phyloP scores from a whole-genome alignment of 1,140 invertebrate species.

The Potamilus streckersoni region DNA sequence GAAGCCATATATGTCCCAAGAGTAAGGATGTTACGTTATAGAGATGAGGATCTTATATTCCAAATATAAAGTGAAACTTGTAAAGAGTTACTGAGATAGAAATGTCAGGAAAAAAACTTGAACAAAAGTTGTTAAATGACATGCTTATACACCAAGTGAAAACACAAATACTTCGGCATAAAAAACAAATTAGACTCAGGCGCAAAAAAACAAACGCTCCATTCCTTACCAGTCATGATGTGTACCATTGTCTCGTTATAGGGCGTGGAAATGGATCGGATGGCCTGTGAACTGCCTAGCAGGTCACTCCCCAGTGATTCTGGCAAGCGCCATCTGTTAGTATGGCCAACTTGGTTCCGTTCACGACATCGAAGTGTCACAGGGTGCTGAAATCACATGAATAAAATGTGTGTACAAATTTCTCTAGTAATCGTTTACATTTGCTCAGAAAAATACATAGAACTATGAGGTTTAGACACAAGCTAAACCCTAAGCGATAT shows the following conservation, averaged over 20 bases:
- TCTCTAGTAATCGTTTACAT: not conserved
- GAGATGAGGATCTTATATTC: not conserved
- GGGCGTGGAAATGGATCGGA: slow-evolving; percentile 55
- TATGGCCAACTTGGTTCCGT: slow-evolving; percentile 56
- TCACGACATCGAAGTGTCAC: slow-evolving; percentile 52
- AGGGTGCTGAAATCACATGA: slow-evolving; percentile 42
- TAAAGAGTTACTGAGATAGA: not conserved
- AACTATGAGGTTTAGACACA: slow-evolving; percentile 4
- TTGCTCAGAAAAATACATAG: not conserved
- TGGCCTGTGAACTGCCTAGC: slow-evolving; percentile 62
- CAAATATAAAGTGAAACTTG: not conserved
- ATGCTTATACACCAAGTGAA: not conserved
- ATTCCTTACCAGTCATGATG: slow-evolving; percentile 51
- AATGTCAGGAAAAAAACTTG: not conserved
- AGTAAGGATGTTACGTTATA: too few species aligned
- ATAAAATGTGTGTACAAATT: not conserved
- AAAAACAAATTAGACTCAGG: not conserved
- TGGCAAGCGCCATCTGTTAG: slow-evolving; percentile 64
- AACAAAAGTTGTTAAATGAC: not conserved
- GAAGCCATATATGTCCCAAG: too few species aligned
- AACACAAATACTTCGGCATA: not conserved
- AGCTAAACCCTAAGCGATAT: not conserved
- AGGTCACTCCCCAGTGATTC: slow-evolving; percentile 63
- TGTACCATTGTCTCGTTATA: slow-evolving; percentile 56
- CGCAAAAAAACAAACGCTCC: not conserved